These are phyloP conservation scores for Loripinus fragilis DNA, from an alignment of 2,888 invertebrate species.

Conservation along the genomic window DNA sequence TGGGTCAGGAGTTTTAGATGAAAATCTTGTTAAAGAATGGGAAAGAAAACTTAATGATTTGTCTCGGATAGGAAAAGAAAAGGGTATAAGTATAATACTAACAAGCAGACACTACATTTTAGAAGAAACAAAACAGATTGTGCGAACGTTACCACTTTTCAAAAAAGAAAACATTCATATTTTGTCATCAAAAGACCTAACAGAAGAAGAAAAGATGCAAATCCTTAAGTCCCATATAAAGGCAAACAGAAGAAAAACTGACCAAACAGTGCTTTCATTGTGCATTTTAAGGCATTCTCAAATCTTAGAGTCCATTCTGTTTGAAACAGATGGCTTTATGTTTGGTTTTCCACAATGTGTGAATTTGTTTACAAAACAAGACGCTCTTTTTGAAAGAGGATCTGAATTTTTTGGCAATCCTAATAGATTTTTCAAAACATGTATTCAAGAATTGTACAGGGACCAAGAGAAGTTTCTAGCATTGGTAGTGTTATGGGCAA, in stretches of 20 bases:
- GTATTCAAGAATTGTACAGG: constrained; percentile 35
- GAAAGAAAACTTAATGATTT: constrained; percentile 26
- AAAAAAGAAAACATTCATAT: constrained; percentile 31
- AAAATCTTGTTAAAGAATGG: constrained; percentile 35
- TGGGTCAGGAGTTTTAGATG: constrained; percentile 41
- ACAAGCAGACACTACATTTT: constrained; percentile 52
- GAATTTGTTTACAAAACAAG: constrained; percentile 37
- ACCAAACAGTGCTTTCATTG: background rate
- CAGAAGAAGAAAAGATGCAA: constrained; percentile 25
- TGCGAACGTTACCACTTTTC: constrained; percentile 18
- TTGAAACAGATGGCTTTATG: constrained; percentile 3
- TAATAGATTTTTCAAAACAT: constrained; percentile 38
- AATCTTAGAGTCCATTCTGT: background rate
- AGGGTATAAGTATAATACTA: constrained; percentile 27
- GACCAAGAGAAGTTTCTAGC: constrained; percentile 45
- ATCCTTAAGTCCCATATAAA: constrained; percentile 32
- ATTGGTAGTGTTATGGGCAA: constrained; percentile 41
- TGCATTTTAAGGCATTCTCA: constrained; percentile 15
- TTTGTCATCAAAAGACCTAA: constrained; percentile 35
- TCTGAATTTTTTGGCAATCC: constrained; percentile 29
- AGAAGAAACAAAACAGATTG: constrained; percentile 27
- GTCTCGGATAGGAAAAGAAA: constrained; percentile 21
- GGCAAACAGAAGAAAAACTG: background rate
- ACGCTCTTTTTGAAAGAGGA: constrained; percentile 29
- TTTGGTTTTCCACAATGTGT: constrained; percentile 52